Evolutionary conservation across 2,797 vertebrate species (phyloP).

Genomic region (Peromyscus eremicus): DNA sequence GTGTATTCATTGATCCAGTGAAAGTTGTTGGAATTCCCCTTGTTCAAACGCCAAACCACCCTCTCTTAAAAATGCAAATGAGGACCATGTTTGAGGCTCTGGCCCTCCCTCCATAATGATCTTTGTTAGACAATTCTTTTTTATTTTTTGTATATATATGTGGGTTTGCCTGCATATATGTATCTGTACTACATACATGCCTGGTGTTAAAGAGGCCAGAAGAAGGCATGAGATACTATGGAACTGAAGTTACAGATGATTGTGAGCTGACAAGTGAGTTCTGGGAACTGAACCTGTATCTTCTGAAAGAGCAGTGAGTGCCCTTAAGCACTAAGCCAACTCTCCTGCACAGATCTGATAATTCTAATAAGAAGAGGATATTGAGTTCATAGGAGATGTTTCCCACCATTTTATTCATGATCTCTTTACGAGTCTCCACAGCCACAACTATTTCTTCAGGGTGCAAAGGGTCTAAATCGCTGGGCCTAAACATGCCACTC

Average conservation of each 20-base stretch:
- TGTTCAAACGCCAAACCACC: too few species aligned
- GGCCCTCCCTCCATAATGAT: neutral
- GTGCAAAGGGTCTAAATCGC: neutral
- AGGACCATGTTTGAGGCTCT: neutral
- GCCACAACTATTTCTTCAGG: neutral
- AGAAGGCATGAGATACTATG: neutral
- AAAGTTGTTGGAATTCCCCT: neutral
- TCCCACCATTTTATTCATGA: neutral
- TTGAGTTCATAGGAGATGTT: neutral
- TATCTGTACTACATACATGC: neutral
- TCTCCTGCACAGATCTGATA: neutral
- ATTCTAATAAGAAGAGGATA: neutral
- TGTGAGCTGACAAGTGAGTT: neutral
- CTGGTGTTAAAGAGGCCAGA: neutral
- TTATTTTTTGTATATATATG: neutral
- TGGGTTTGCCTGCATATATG: neutral
- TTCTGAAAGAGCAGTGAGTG: neutral
- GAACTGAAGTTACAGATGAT: neutral
- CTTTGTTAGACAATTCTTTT: neutral
- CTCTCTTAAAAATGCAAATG: neutral
- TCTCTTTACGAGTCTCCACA: neutral
- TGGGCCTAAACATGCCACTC: neutral
- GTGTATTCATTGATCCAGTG: neutral
- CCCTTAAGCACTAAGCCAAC: neutral
- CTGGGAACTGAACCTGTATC: neutral